Evolutionary conservation across 2,888 invertebrate species (phyloP).

Genomic region (Lucinisca nassula): DNA sequence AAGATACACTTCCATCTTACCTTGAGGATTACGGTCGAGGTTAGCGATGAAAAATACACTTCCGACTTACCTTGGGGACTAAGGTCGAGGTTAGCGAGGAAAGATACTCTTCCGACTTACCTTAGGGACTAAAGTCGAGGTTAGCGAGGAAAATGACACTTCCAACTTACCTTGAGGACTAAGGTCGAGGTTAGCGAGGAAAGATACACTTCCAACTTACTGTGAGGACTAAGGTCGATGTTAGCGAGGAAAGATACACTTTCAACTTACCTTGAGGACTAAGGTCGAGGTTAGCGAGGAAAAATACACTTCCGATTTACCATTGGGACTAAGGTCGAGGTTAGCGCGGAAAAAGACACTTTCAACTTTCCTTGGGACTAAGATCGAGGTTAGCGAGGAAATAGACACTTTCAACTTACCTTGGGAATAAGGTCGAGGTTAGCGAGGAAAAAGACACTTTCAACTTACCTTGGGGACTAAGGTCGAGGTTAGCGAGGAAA

Average conservation of each 20-base stretch:
- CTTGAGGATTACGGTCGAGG: slow-evolving; percentile 82
- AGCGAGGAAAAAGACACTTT: neutral
- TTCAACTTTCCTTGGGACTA: slow-evolving; percentile 74
- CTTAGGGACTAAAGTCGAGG: slow-evolving; percentile 83
- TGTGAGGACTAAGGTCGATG: no score
- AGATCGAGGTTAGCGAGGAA: neutral
- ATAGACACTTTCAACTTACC: no score
- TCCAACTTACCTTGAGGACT: no score
- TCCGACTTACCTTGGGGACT: slow-evolving; percentile 80
- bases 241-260: no score
- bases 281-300: no score
- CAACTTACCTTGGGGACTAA: slow-evolving; percentile 82
- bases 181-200: no score
- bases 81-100: slow-evolving; percentile 80
- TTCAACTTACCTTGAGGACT: no score
- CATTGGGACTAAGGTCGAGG: slow-evolving; percentile 63
- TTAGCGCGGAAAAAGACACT: slow-evolving; percentile 85
- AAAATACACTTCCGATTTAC: no score
- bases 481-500: slow-evolving; percentile 80
- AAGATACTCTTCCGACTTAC: slow-evolving; percentile 86
- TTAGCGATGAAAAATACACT: slow-evolving; percentile 81
- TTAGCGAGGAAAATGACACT: slow-evolving; percentile 85
- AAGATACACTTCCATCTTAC: slow-evolving; percentile 60
- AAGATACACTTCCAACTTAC: no score
- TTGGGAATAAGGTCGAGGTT: no score